A percentile compares a stretch with the other conserved stretches of the same genome.
Evolutionary conservation across 2,888 invertebrate genomes (phyloP).

Genomic region (Amblyteles armatorius): DNA sequence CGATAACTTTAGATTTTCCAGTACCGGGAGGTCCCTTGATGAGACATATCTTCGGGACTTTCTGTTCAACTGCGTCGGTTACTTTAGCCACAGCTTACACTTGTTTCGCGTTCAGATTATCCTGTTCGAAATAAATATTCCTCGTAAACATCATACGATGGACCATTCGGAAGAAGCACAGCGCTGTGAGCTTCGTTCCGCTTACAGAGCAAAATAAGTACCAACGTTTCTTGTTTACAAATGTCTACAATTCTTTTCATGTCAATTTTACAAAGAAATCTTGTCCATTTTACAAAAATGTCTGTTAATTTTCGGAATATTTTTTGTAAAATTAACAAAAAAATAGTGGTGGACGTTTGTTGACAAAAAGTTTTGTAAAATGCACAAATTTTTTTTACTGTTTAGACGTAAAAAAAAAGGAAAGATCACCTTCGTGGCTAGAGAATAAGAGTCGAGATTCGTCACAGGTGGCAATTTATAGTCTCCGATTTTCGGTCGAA

Average conservation of each 20-base stretch:
- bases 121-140: slow-evolving; percentile 79
- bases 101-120: slow-evolving; percentile 88
- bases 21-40: slow-evolving; percentile 94
- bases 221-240: too few species aligned
- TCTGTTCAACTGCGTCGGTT: slow-evolving; percentile 84
- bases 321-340: too few species aligned
- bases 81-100: slow-evolving; percentile 87
- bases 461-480: slow-evolving; percentile 78
- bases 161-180: slow-evolving; percentile 10
- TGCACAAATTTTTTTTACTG: too few species aligned
- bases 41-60: slow-evolving; percentile 89
- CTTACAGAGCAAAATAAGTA: too few species aligned
- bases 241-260: too few species aligned
- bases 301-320: too few species aligned
- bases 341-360: too few species aligned
- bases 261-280: too few species aligned
- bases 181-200: not conserved
- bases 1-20: slow-evolving; percentile 93
- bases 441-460: slow-evolving; percentile 44
- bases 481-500: slow-evolving; percentile 86
- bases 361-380: too few species aligned
- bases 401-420: too few species aligned
- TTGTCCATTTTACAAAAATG: too few species aligned
- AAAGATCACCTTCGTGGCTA: slow-evolving; percentile 69
- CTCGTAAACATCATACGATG: not conserved